A percentile compares a stretch with the other conserved stretches of the same genome.
Evolutionary conservation across 2,797 vertebrate species (phyloP).

Genomic region (Spheniscus humboldti): DNA sequence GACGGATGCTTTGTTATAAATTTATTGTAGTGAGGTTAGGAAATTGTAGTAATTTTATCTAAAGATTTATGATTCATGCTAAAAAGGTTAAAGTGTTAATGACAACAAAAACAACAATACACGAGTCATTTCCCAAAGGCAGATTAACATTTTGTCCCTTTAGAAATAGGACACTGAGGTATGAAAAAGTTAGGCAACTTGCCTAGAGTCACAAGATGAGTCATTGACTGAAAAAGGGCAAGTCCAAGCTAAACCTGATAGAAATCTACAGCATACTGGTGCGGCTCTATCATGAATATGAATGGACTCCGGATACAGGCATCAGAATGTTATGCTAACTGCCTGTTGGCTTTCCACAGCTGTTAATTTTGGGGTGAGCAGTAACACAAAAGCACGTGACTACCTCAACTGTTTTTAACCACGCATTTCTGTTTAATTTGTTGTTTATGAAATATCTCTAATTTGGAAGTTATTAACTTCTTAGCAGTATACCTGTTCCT

Average conservation of each 20-base stretch:
- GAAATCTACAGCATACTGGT: neutral
- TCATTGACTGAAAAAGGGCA: neutral
- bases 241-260: neutral
- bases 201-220: constrained; percentile 9
- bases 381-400: neutral
- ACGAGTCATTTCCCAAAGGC: neutral
- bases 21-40: neutral
- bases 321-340: neutral
- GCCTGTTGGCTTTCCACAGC: neutral
- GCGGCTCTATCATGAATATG: neutral
- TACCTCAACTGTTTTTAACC: neutral
- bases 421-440: neutral
- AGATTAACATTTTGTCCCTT: neutral
- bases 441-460: neutral
- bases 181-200: constrained; percentile 22
- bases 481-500: neutral
- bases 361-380: neutral
- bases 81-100: constrained; percentile 16
- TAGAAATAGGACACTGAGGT: neutral
- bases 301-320: neutral
- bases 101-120: constrained; percentile 18
- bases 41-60: neutral
- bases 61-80: neutral
- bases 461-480: neutral
- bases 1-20: neutral